Percentiles rank a stretch among this genome's conserved stretches.
Conservation (phyloP, 2,113 vertebrate species). For the Lanius collurio region DNA sequence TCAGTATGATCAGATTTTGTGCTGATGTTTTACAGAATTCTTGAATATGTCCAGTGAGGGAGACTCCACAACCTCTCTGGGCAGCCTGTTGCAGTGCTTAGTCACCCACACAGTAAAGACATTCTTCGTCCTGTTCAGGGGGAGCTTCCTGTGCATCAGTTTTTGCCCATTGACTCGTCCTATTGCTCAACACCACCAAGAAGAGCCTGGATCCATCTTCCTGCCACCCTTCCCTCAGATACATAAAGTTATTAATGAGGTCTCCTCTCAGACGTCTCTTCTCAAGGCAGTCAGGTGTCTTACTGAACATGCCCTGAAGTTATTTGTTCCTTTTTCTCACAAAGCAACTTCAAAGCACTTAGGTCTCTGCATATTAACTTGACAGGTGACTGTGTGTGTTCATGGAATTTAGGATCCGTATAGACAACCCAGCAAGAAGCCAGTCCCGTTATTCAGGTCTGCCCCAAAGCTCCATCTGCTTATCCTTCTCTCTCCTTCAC, state of each 20-base stretch:
- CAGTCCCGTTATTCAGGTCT: not conserved
- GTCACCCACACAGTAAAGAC: not conserved
- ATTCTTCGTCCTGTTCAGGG: not conserved
- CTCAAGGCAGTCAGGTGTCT: not conserved
- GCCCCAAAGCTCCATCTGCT: not conserved
- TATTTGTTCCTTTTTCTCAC: not conserved
- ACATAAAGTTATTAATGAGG: not conserved
- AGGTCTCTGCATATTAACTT: not conserved
- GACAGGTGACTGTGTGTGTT: not conserved
- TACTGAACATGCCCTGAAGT: not conserved
- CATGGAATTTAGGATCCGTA: not conserved
- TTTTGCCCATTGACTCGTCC: not conserved
- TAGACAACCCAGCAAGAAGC: not conserved
- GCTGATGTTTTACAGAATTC: not conserved
- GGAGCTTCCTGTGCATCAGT: not conserved
- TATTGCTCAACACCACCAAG: not conserved
- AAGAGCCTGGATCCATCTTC: not conserved
- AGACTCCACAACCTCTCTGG: not conserved
- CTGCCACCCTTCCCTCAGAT: not conserved
- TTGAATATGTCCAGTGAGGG: not conserved
- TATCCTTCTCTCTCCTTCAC: not conserved
- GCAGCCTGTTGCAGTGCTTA: not conserved
- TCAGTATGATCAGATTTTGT: not conserved
- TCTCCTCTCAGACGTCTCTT: not conserved
- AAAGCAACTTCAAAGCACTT: not conserved